Evolutionary conservation across 2,888 invertebrate species (phyloP).

Genomic region (Leptopterna dolabrata): DNA sequence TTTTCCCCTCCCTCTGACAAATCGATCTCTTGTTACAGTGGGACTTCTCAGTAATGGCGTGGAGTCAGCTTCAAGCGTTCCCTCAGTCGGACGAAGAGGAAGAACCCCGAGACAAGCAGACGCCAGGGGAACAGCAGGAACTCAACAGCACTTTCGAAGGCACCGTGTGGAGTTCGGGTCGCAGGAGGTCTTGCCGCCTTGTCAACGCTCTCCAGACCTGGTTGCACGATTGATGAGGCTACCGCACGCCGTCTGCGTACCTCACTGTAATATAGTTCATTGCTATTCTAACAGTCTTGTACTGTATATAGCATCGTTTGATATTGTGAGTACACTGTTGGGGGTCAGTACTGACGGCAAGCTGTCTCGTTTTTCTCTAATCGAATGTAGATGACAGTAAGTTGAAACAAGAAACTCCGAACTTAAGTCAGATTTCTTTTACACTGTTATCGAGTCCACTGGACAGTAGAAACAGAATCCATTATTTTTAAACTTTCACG

Average conservation of each 20-base stretch:
- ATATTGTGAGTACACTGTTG: not conserved
- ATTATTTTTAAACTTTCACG: too few relatives aligned
- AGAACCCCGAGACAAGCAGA: not conserved
- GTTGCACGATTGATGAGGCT: slow-evolving; percentile 9
- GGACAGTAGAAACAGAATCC: too few relatives aligned
- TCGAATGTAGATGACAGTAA: too few relatives aligned
- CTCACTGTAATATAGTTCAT: slow-evolving; percentile 15
- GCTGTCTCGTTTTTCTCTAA: not conserved
- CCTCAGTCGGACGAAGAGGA: slow-evolving; percentile 14
- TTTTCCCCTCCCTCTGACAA: too few relatives aligned
- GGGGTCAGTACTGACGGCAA: not conserved
- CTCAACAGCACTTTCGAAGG: not conserved
- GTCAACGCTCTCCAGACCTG: not conserved
- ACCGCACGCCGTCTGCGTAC: not conserved
- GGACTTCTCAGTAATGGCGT: slow-evolving; percentile 60
- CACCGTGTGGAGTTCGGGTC: not conserved
- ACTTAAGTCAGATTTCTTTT: too few relatives aligned
- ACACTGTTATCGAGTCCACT: too few relatives aligned
- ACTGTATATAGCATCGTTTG: not conserved
- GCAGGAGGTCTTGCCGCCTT: slow-evolving; percentile 27
- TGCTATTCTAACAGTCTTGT: not conserved
- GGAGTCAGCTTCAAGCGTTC: slow-evolving; percentile 49
- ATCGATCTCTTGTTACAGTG: slow-evolving; percentile 53
- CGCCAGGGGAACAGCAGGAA: not conserved
- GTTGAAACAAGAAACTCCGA: too few relatives aligned